Evolutionary conservation across 1,140 invertebrate species (phyloP).

Genomic region (Octopus bimaculoides): DNA sequence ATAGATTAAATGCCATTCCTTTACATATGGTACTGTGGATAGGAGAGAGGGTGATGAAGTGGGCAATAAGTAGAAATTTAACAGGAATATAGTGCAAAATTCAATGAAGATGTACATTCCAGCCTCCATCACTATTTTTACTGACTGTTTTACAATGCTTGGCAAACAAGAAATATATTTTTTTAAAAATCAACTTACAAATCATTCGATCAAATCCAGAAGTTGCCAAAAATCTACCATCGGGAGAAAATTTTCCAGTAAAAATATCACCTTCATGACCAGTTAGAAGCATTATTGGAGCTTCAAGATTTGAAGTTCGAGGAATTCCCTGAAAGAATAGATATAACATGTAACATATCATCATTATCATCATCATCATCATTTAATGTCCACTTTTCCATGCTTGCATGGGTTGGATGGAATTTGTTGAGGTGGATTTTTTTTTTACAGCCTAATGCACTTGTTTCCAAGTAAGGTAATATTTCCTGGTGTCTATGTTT

Average conservation of each 20-base stretch:
- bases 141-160: too few species aligned
- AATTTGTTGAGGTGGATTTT: neutral
- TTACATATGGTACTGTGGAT: too few species aligned
- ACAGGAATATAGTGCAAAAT: too few species aligned
- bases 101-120: too few species aligned
- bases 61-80: too few species aligned
- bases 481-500: too few species aligned
- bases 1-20: too few species aligned
- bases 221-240: slow-evolving; percentile 89
- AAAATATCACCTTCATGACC: slow-evolving; percentile 98
- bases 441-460: neutral
- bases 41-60: too few species aligned
- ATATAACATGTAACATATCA: neutral
- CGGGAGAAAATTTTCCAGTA: slow-evolving; percentile 89
- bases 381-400: neutral
- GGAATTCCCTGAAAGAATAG: slow-evolving; percentile 63
- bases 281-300: slow-evolving; percentile 95
- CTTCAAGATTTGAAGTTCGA: slow-evolving; percentile 82
- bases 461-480: neutral
- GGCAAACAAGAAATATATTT: too few species aligned
- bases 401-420: neutral
- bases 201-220: slow-evolving; percentile 96
- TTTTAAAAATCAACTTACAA: slow-evolving; percentile 66
- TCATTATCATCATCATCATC: slow-evolving; percentile 8
- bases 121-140: too few species aligned